phyloP scores from a whole-genome alignment of 2,113 vertebrate species.

The Dendropsophus ebraccatus region DNA sequence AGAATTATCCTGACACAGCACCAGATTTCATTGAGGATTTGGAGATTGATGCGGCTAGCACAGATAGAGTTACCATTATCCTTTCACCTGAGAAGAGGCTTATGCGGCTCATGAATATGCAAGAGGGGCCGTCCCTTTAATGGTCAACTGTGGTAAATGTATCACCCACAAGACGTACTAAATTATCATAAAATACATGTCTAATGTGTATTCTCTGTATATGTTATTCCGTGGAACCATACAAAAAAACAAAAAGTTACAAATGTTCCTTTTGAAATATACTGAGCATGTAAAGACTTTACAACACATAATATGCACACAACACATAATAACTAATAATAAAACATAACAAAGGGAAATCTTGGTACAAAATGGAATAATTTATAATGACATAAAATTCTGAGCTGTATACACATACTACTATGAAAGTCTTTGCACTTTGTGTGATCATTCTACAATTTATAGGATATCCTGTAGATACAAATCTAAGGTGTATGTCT shows the following conservation, averaged over 20 bases:
- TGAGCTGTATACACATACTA: too few relatives aligned
- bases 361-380: background rate
- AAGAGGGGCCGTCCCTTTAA: background rate
- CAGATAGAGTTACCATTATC: conserved; percentile 69
- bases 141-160: background rate
- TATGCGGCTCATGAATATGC: conserved; percentile 58
- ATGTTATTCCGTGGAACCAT: too few relatives aligned
- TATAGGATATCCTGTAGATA: background rate
- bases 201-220: too few relatives aligned
- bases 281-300: too few relatives aligned
- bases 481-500: background rate
- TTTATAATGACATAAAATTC: too few relatives aligned
- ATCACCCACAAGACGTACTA: background rate
- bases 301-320: too few relatives aligned
- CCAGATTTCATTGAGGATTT: conserved; percentile 77
- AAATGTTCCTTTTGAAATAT: too few relatives aligned
- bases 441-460: background rate
- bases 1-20: conserved; percentile 70
- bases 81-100: conserved; percentile 66
- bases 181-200: too few relatives aligned
- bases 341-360: background rate
- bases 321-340: background rate
- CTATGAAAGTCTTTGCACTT: background rate
- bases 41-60: conserved; percentile 71
- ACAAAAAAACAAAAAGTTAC: too few relatives aligned